phyloP scores from a whole-genome alignment of 1,140 invertebrate genomes.

The Hyposmocoma kahamanoa region DNA sequence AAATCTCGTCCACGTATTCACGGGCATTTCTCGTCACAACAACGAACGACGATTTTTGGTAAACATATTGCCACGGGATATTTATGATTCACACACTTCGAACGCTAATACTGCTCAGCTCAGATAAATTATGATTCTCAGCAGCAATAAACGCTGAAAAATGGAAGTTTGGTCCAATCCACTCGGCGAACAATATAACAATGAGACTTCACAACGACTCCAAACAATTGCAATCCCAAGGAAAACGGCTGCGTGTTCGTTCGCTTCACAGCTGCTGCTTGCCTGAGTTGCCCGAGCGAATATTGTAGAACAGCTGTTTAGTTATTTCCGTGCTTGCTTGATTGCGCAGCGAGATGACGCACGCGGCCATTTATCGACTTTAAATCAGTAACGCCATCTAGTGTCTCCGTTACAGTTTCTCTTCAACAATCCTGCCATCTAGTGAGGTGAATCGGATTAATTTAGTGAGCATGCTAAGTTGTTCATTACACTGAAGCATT shows the following conservation, averaged over 20 bases:
- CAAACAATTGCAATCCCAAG: slow-evolving; percentile 60
- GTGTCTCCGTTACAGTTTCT: too few species aligned
- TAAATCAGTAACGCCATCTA: slow-evolving; percentile 20
- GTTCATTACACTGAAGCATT: too few species aligned
- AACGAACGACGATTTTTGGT: slow-evolving; percentile 59
- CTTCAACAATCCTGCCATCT: too few species aligned
- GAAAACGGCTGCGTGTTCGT: slow-evolving; percentile 59
- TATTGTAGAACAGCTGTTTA: slow-evolving; percentile 73
- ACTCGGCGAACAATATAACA: slow-evolving; percentile 42
- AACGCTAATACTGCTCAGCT: slow-evolving; percentile 32
- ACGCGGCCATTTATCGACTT: slow-evolving; percentile 56
- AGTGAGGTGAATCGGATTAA: too few species aligned
- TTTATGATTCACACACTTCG: slow-evolving; percentile 48
- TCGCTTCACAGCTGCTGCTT: slow-evolving; percentile 36
- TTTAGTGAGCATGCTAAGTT: too few species aligned
- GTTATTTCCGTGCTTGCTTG: slow-evolving; percentile 68
- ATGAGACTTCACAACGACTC: slow-evolving; percentile 48
- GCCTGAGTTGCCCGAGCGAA: slow-evolving; percentile 67
- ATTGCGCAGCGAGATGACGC: slow-evolving; percentile 65
- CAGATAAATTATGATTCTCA: slow-evolving; percentile 6
- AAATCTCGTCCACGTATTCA: slow-evolving; percentile 62
- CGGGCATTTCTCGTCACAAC: slow-evolving; percentile 63
- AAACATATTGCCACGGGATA: slow-evolving; percentile 57
- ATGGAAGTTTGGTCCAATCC: slow-evolving; percentile 30
- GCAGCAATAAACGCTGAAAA: slow-evolving; percentile 44